Evolutionary conservation across 53 echinoderm and acorn worm species (phyloP).

Genomic region (Echinometra lucunter): DNA sequence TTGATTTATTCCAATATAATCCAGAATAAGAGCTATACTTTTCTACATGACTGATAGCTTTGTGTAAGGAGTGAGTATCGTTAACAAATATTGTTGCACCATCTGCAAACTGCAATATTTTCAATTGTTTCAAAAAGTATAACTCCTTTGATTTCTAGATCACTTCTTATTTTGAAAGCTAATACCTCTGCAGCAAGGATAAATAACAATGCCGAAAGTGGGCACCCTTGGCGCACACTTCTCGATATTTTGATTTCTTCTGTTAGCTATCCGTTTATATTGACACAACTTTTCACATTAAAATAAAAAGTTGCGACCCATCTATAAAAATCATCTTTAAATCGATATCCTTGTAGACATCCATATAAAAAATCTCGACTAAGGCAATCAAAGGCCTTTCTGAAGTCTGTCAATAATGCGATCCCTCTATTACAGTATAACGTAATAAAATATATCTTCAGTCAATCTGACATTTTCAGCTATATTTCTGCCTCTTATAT

Average conservation of each 20-base stretch:
- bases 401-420: background rate
- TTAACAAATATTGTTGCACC: too few relatives aligned
- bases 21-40: too few relatives aligned
- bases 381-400: background rate
- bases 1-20: too few relatives aligned
- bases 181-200: conserved; percentile 1
- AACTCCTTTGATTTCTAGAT: too few relatives aligned
- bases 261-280: background rate
- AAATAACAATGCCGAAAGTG: background rate
- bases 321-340: background rate
- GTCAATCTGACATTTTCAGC: background rate
- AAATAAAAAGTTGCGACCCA: background rate
- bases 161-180: too few relatives aligned
- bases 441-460: background rate
- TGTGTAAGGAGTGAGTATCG: too few relatives aligned
- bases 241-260: background rate
- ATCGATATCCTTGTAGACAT: background rate
- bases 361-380: background rate
- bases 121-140: too few relatives aligned
- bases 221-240: background rate
- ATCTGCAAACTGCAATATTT: too few relatives aligned
- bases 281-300: too few relatives aligned
- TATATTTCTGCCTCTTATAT: too few relatives aligned
- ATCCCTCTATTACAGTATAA: background rate
- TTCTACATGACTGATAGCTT: too few relatives aligned